Base-by-base conservation (phyloP, 2,797 vertebrate species). In the Centroberyx gerrardi region DNA sequence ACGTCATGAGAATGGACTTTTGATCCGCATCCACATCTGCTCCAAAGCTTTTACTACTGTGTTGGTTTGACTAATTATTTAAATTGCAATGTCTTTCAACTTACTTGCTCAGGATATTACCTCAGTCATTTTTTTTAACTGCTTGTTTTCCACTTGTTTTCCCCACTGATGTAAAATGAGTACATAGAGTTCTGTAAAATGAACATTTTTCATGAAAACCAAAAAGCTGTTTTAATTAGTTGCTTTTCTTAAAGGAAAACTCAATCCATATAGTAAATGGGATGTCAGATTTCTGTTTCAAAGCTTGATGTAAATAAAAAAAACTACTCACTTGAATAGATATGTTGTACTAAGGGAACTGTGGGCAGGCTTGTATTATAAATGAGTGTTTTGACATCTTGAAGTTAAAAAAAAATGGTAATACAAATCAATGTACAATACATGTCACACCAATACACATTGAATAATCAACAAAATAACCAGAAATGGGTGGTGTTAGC, bases 1-100 rank as follows among this genome's bases (percentile, higher is more conserved):
- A 49, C 60, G 33, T 75, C 59, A 29, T 9, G 7, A 59, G 33
- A 68, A 55, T 74, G 6, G 31, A 22, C 13, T 36, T 68, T 62
- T 59, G 28, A 66, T 78, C 71, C 62, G 40, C 38, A 60, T 17
- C 65, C 17, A 55, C 48, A 72, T 72, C 48, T 74, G 72, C 48
- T 51, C 2, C 48, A 44, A 14, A 28, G 58, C 18, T 13, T 61
- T 6, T 29, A 31, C 22, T 40, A 10, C 5, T 15, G 36, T 44
- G 2, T 17, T 56, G 10, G 74, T 61, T 27, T 61, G 28, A 56
- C 8, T 54, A 52, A 79, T 48, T 3, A 31, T 65, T 66, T 75
- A 56, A 54, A 76, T 68, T 65, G 48, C 18, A 56, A 3, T 22
- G 0, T 49, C 17, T 81, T 73, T 64, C 49, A 55, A 69, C 52